These are phyloP conservation scores for Gisinianus flammeolus DNA, from an alignment of 2,888 invertebrate genomes.

Conservation along the genomic window DNA sequence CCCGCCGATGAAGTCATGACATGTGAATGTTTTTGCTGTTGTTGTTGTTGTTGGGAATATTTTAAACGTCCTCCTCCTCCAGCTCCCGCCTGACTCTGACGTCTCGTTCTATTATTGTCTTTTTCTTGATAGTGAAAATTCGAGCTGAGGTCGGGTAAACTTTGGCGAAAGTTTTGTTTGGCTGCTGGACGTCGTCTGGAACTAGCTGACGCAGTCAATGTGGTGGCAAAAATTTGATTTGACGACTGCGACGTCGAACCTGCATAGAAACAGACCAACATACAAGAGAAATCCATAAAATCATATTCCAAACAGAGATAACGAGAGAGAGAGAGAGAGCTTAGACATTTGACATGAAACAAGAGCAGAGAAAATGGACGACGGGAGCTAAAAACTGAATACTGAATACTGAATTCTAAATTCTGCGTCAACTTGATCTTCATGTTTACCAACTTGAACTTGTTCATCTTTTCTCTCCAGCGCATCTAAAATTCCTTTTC, in stretches of 20 bases:
- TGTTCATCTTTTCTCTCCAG: too few relatives aligned
- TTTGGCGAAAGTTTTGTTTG: conserved; percentile 41
- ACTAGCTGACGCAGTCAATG: conserved; percentile 1
- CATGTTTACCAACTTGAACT: too few relatives aligned
- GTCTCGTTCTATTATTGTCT: conserved; percentile 8
- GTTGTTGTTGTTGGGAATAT: not conserved
- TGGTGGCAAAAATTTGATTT: conserved; percentile 32
- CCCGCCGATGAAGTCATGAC: not conserved
- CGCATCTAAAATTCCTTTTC: too few relatives aligned
- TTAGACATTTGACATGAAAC: too few relatives aligned
- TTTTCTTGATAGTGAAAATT: conserved; percentile 5
- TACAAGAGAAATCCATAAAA: too few relatives aligned
- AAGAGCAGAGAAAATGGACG: too few relatives aligned
- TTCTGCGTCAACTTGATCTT: too few relatives aligned
- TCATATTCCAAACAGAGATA: too few relatives aligned
- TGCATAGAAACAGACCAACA: too few relatives aligned
- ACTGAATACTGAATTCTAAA: too few relatives aligned
- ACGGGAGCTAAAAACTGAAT: too few relatives aligned
- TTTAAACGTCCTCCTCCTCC: not conserved
- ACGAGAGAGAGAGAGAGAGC: too few relatives aligned
- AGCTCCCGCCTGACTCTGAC: conserved; percentile 24
- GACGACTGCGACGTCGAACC: conserved; percentile 32
- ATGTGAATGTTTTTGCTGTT: not conserved
- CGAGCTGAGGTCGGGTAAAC: conserved; percentile 36
- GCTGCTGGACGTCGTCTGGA: conserved; percentile 33